Percentiles rank a stretch among this genome's conserved stretches.
phyloP scores from a whole-genome alignment of 2,888 invertebrate species.

The Rhorus exstirpatorius region DNA sequence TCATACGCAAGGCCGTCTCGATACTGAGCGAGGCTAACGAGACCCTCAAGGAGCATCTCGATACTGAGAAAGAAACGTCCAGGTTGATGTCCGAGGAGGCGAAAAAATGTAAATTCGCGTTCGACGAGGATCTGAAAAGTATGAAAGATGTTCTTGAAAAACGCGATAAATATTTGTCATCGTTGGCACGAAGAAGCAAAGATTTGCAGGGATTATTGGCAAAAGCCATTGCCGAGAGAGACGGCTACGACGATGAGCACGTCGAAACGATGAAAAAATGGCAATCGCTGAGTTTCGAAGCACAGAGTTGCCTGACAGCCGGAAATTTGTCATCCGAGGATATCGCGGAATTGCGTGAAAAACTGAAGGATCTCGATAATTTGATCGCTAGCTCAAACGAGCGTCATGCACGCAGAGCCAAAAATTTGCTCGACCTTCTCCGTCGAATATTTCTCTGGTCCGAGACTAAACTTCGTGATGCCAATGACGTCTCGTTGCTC shows the following conservation, averaged over 20 bases:
- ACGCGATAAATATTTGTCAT: slow-evolving; percentile 52
- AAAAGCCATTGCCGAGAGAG: slow-evolving; percentile 57
- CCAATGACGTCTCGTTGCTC: background rate
- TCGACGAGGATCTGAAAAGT: slow-evolving; percentile 64
- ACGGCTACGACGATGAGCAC: slow-evolving; percentile 69
- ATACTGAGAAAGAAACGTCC: slow-evolving; percentile 64
- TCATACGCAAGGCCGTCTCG: slow-evolving; percentile 45
- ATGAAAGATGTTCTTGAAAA: slow-evolving; percentile 56
- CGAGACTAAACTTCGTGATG: slow-evolving; percentile 66
- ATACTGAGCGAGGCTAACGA: slow-evolving; percentile 61
- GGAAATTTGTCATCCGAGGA: slow-evolving; percentile 74
- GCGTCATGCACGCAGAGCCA: slow-evolving; percentile 67
- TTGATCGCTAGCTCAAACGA: slow-evolving; percentile 68
- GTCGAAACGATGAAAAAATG: slow-evolving; percentile 61
- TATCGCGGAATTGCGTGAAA: slow-evolving; percentile 76
- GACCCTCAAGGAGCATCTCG: slow-evolving; percentile 68
- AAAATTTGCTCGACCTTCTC: slow-evolving; percentile 68
- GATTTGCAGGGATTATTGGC: slow-evolving; percentile 68
- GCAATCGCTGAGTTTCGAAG: slow-evolving; percentile 64
- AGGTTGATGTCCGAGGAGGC: slow-evolving; percentile 49
- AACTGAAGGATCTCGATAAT: slow-evolving; percentile 76
- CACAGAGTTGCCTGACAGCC: slow-evolving; percentile 51
- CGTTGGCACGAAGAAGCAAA: slow-evolving; percentile 63
- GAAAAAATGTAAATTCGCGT: slow-evolving; percentile 63
- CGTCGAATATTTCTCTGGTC: slow-evolving; percentile 73